A percentile compares a stretch with the other conserved stretches of the same genome.
Conservation (phyloP, 2,797 vertebrate genomes). For the Cottoperca gobio region DNA sequence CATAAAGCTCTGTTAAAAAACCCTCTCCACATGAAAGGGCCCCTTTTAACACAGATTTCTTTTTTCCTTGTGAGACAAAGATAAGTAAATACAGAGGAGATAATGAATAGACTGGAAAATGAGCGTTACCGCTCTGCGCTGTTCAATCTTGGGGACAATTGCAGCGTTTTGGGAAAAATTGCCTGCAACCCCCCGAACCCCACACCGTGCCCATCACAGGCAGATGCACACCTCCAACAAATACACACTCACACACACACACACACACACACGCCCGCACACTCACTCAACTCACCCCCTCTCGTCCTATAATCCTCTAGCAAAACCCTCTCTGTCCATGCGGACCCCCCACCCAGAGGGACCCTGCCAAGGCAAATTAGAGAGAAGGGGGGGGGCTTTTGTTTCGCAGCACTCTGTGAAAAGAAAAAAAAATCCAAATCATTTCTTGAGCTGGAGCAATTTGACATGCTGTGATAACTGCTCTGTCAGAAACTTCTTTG, state of each 20-base stretch:
- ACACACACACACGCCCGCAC: slow-evolving; percentile 33
- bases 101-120: slow-evolving; percentile 88
- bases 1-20: slow-evolving; percentile 79
- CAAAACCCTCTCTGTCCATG: slow-evolving; percentile 85
- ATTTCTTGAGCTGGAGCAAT: slow-evolving; percentile 96
- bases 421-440: slow-evolving; percentile 90
- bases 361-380: slow-evolving; percentile 89
- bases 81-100: slow-evolving; percentile 87
- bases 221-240: slow-evolving; percentile 65
- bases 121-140: slow-evolving; percentile 79
- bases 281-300: slow-evolving; percentile 68
- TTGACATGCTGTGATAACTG: slow-evolving; percentile 99
- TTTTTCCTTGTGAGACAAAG: slow-evolving; percentile 84
- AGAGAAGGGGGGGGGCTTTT: slow-evolving; percentile 89
- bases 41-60: slow-evolving; percentile 81
- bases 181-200: slow-evolving; percentile 67
- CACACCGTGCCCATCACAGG: slow-evolving; percentile 63
- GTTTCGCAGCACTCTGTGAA: slow-evolving; percentile 89
- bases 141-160: slow-evolving; percentile 88
- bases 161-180: slow-evolving; percentile 89
- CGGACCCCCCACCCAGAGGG: slow-evolving; percentile 87
- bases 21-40: slow-evolving; percentile 78
- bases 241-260: slow-evolving; percentile 30
- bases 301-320: slow-evolving; percentile 83
- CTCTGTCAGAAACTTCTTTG: slow-evolving; percentile 98